Evolutionary conservation across 2,797 vertebrate genomes (phyloP), one percentile per base, ranked within the genome.

Genomic region (Rhynchotus rufescens): DNA sequence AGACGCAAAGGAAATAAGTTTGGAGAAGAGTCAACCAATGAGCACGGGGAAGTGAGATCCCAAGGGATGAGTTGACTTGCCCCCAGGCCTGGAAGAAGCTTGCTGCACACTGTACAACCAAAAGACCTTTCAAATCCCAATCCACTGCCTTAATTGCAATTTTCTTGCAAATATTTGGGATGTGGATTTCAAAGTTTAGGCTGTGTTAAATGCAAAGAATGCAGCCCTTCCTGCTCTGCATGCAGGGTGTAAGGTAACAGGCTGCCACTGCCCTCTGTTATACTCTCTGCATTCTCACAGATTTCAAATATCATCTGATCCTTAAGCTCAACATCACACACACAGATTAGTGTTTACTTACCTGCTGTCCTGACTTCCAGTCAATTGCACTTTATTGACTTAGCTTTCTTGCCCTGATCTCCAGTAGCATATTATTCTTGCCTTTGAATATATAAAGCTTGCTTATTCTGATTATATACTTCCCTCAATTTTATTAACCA

Each of bases 141-240:
- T 67, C 77, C 34, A 84, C 71, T 54, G 28, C 60, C 61, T 77
- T 52, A 62, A 66, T 10, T 90, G 84, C 74, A 76, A 61, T 67
- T 89, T 94, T 94, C 76, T 86, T 74, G 74, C 72, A 95, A 94
- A 92, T 94, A 92, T 94, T 90, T 92, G 74, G 87, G 85, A 77
- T 78, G 94, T n/a, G 0, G 57, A 81, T 90, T 94, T 92, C 90
- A 81, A 84, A 89, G 94, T 92, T 96, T 84, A 93, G 42, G 77
- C 84, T 68, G 74, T 89, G 94, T 92, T 96, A 93, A 96, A 94
- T 74, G 77, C 67, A 84, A 94, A 91, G 90, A 96, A 93, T 93
- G 93, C 74, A 84, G 84, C 60, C 90, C 61, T 93, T 95, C 90
- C 92, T 93, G 90, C 65, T 94, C 71, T 20, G 19, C 42, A 6